Evolutionary conservation across 2,888 invertebrate genomes (phyloP).

Genomic region (Calliopum simillimum): DNA sequence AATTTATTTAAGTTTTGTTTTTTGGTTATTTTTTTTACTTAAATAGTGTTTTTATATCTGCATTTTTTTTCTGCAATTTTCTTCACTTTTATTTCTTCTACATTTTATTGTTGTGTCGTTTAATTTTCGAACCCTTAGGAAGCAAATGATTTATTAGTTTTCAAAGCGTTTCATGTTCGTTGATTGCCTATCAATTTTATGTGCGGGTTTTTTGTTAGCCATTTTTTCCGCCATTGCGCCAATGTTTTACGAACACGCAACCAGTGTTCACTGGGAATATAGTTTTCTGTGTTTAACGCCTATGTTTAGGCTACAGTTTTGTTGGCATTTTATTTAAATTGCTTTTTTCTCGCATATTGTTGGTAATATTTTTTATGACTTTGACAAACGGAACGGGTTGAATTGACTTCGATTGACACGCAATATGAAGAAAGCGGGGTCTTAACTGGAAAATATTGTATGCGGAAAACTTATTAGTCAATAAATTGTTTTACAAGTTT

Average conservation of each 20-base stretch:
- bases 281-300: conserved; percentile 24
- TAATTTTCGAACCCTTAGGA: neutral
- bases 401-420: neutral
- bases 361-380: neutral
- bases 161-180: conserved; percentile 18
- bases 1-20: conserved; percentile 17
- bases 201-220: conserved; percentile 4
- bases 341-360: neutral
- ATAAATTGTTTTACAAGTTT: too few relatives aligned
- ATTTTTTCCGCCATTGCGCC: conserved; percentile 14
- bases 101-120: neutral
- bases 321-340: conserved; percentile 16
- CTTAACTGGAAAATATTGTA: too few relatives aligned
- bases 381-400: conserved; percentile 25
- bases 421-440: neutral
- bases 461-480: too few relatives aligned
- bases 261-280: neutral
- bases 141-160: conserved; percentile 13
- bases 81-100: neutral
- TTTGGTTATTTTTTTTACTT: neutral
- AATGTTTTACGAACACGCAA: conserved; percentile 25
- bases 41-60: neutral
- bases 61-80: neutral
- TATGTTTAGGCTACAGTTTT: neutral
- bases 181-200: conserved; percentile 34